Base-by-base conservation (phyloP, 2,888 invertebrate genomes). In the Argynnis bischoffii region DNA sequence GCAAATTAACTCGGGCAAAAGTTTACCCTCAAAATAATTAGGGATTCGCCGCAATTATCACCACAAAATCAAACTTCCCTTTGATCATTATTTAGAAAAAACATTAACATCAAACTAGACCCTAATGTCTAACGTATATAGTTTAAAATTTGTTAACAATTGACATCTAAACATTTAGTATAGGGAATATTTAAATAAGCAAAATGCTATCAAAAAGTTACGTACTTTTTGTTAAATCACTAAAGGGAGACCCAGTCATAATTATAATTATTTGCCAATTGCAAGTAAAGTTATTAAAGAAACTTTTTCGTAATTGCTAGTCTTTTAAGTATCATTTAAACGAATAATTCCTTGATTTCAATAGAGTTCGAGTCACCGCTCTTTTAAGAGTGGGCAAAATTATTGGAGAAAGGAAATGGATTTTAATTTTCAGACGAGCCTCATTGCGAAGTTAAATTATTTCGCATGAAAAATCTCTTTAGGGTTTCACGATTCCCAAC, bases 11-110 rank as follows among this genome's bases (percentile, higher is more conserved):
- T 92, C 85, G 75, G 78, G 84, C 80, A 81, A 89, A 92, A 92
- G 92, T 92, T 92, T 92, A 92, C 91, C 92, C 92, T 88, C 91
- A 87, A 92, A 92, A 92, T 92, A 92, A 92, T 92, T 92, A 92
- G 89, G 89, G 92, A 92, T 91, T 89, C 89, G 82, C 92, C 92
- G 86, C 92, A 92, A 92, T 92, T 92, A 92, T 92, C 90, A 84
- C 90, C 88, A 83, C 89, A 87, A 90, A 92, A 92, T 91, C 91
- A 90, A 91, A 90, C 89, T 88, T 85, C 78, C 80, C 87, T 92
- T 91, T 90, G 90, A 92, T 92, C 89, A 82, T 86, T 87, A 85
- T 86, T 85, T 81, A 77, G 64, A 76, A 78, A 81, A 81, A 79
- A 70, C 72, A 71, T 74, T 73, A 72, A 61, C 63, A 56, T 69